Evolutionary conservation across 2,113 vertebrate species (phyloP).

Genomic region (Steatornis caripensis): DNA sequence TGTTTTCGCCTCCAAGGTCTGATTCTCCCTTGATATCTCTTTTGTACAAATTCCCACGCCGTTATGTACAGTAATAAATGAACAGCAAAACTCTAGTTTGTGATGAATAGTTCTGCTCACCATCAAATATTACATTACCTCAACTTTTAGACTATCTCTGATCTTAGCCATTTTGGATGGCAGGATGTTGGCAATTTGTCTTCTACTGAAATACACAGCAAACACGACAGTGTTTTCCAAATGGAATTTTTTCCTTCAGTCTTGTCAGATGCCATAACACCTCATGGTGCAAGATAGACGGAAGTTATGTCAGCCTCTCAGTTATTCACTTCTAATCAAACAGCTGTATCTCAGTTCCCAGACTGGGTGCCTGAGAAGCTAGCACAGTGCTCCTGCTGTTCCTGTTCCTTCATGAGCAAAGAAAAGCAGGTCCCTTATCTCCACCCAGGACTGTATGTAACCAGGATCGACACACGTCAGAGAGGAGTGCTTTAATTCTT

Average conservation of each 20-base stretch:
- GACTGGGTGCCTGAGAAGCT: neutral
- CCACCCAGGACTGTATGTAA: neutral
- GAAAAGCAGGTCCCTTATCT: neutral
- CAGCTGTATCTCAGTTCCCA: constrained; percentile 5
- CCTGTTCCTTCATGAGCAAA: neutral
- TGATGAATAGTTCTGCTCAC: neutral
- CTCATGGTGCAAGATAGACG: neutral
- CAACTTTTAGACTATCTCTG: neutral
- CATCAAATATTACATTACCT: neutral
- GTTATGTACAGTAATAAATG: neutral
- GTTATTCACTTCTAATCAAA: constrained; percentile 5
- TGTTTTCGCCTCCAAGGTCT: neutral
- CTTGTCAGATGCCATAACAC: neutral
- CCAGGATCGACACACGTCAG: neutral
- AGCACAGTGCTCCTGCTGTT: neutral
- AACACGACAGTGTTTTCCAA: neutral
- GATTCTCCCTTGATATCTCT: neutral
- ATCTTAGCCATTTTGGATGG: neutral
- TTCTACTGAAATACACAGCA: neutral
- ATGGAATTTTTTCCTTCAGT: neutral
- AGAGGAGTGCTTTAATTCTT: neutral
- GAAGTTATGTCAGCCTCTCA: neutral
- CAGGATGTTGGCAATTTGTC: neutral
- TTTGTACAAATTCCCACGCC: neutral
- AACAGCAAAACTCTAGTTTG: neutral